Evolutionary conservation across 2,113 vertebrate genomes (phyloP).

Genomic region (Chamaea fasciata): DNA sequence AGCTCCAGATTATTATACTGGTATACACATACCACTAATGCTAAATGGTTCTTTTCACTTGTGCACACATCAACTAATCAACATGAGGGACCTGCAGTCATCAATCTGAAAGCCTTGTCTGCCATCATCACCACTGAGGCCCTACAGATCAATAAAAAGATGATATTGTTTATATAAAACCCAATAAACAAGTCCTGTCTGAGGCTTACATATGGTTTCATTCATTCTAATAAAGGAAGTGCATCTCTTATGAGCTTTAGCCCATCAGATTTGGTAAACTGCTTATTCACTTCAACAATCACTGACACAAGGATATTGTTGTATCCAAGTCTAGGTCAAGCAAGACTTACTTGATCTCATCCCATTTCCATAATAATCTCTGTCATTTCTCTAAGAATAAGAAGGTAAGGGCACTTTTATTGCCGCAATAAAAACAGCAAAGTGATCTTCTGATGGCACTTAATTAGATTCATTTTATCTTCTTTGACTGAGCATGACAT

Average conservation of each 20-base stretch:
- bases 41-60: constrained; percentile 3
- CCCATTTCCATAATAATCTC: constrained; percentile 68
- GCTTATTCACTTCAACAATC: constrained; percentile 18
- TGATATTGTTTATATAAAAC: constrained; percentile 51
- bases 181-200: constrained; percentile 37
- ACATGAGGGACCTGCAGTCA: background rate
- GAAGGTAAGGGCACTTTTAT: constrained; percentile 71
- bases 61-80: background rate
- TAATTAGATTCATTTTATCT: constrained; percentile 73
- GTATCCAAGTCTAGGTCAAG: constrained; percentile 48
- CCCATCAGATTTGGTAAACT: background rate
- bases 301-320: constrained; percentile 34
- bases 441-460: constrained; percentile 66
- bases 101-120: constrained; percentile 36
- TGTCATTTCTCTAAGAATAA: constrained; percentile 64
- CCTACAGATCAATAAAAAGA: constrained; percentile 51
- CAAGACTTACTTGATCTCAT: constrained; percentile 51
- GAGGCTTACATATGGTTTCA: constrained; percentile 44
- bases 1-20: background rate
- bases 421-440: constrained; percentile 66
- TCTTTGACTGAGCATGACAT: constrained; percentile 64
- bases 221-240: constrained; percentile 62
- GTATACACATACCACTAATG: background rate
- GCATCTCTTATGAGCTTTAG: constrained; percentile 32
- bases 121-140: constrained; percentile 20